Evolutionary conservation across 2,113 vertebrate species (phyloP), one percentile per base, ranked within the genome.

Genomic region (Typhlomys cinereus): DNA sequence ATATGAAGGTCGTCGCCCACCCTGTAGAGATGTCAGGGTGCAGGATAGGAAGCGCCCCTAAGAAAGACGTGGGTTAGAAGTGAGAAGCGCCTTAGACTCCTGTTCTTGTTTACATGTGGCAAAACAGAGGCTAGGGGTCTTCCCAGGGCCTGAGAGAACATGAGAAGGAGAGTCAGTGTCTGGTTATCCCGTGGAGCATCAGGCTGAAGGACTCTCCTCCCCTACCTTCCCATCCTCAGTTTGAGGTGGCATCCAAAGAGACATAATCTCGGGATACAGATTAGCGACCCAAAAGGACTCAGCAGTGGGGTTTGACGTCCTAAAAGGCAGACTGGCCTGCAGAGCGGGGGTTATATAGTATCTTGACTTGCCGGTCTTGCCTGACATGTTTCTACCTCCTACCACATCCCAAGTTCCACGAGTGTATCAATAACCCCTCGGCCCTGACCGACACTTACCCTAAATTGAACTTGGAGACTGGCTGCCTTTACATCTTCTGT

Each of bases 11-110:
- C 34, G 36, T 10, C 57, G 20, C 1, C n/a, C 9, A 57, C 39
- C 44, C 2, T 0, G 0, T 4, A 2, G 7, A 27, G n/a, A 17
- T 6, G 2, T 29, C 3, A 1, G 36, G 31, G 46, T 31, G 25
- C 3, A 70, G 54, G n/a, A n/a, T n/a, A n/a, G n/a, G n/a, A n/a
- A 25, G 41, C 3, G 2, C 7, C 5, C 29, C 31, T 1, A 8
- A 31, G 66, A 36, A 67, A 25, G 7, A 29, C 1, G 4, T 7
- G 1, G 23, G 14, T 6, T 41, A 59, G 89, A 29, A 52, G 9
- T 4, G 15, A 46, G 5, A 0, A 1, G 0, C 13, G 31, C 44
- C 21, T 29, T 0, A 0, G 27, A 21, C 27, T 31, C 9, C 50
- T 18, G 21, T 36, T 69, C 20, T 89, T 12, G 15, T 4, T 73